These are phyloP conservation scores for Corythornis cristatus DNA, from an alignment of 2,113 vertebrate genomes.

Conservation along the genomic window DNA sequence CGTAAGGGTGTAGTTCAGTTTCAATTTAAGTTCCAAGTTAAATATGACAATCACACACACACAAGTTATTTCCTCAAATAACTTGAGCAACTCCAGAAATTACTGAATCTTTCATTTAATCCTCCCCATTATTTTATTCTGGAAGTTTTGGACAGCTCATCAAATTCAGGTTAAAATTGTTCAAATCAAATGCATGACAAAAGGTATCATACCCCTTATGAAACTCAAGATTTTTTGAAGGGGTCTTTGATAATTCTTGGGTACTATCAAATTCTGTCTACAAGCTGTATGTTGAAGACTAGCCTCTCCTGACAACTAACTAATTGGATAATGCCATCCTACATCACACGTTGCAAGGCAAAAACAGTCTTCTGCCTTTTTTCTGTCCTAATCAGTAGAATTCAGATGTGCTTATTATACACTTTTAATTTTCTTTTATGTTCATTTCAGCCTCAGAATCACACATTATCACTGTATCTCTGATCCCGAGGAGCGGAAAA, in stretches of 20 bases:
- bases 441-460: not conserved
- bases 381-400: not conserved
- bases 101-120: not conserved
- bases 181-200: not conserved
- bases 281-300: not conserved
- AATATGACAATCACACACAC: not conserved
- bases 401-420: not conserved
- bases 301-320: not conserved
- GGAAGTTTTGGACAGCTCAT: not conserved
- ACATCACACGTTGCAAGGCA: not conserved
- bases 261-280: not conserved
- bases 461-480: not conserved
- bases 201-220: not conserved
- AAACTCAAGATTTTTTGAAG: not conserved
- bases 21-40: conserved; percentile 24
- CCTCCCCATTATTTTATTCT: not conserved
- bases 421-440: not conserved
- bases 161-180: not conserved
- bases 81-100: not conserved
- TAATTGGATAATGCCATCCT: not conserved
- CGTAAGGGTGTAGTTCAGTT: not conserved
- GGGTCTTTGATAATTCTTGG: not conserved
- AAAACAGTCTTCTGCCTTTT: not conserved
- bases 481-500: not conserved
- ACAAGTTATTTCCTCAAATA: not conserved